Evolutionary conservation across 2,797 vertebrate species (phyloP).

Genomic region (Agapornis canus): DNA sequence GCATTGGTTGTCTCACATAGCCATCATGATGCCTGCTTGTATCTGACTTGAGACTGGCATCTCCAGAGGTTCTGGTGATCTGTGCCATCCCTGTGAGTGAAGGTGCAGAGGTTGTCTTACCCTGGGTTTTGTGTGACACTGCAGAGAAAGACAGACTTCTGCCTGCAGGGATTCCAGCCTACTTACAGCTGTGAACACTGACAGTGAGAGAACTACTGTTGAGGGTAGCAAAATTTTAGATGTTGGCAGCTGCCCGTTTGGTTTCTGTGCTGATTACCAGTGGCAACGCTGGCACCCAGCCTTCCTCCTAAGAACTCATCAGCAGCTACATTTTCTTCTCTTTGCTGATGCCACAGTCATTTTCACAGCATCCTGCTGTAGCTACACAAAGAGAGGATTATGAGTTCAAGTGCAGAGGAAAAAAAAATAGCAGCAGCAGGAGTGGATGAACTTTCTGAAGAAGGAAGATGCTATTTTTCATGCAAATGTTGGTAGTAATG

Average conservation of each 20-base stretch:
- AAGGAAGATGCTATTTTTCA: constrained; percentile 46
- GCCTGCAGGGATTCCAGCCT: not conserved
- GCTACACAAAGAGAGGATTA: constrained; percentile 6
- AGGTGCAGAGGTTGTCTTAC: not conserved
- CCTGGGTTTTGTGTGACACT: rapidly evolving
- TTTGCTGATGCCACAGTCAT: not conserved
- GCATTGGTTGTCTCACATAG: not conserved
- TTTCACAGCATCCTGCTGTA: constrained; percentile 5
- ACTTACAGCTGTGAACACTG: not conserved
- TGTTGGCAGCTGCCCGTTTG: not conserved
- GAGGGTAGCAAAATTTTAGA: not conserved
- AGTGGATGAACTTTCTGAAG: constrained; percentile 38
- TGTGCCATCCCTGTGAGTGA: not conserved
- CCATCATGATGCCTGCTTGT: not conserved
- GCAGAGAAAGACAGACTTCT: rapidly evolving
- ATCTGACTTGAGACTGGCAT: rapidly evolving
- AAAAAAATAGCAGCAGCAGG: constrained; percentile 19
- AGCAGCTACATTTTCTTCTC: not conserved
- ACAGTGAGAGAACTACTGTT: not conserved
- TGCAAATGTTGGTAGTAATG: constrained; percentile 60
- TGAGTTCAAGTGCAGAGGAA: constrained; percentile 1
- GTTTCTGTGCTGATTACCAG: not conserved
- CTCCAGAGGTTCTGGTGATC: not conserved
- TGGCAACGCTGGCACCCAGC: not conserved
- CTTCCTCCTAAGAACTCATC: not conserved